Evolutionary conservation across 2,113 vertebrate species (phyloP).

Genomic region (Gallinago paraguaiae): DNA sequence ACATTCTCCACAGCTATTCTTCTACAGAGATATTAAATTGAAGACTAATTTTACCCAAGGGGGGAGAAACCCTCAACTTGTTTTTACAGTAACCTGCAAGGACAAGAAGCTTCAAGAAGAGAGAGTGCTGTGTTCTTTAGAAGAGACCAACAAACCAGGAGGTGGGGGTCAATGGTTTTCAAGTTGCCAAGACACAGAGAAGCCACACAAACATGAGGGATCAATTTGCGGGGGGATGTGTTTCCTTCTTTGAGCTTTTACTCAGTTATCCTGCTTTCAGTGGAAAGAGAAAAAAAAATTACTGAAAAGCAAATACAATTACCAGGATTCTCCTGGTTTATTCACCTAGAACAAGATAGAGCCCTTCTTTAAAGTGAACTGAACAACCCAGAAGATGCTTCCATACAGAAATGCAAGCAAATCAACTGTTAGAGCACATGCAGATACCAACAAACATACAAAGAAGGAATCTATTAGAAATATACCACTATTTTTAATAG

Average conservation of each 20-base stretch:
- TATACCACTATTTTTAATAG: neutral
- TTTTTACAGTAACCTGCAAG: neutral
- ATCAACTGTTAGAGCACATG: neutral
- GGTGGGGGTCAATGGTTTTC: neutral
- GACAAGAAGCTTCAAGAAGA: neutral
- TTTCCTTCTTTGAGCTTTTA: neutral
- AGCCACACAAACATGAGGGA: neutral
- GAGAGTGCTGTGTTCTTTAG: neutral
- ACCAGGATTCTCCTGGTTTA: neutral
- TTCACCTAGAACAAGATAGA: neutral
- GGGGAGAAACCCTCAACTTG: neutral
- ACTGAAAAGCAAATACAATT: neutral
- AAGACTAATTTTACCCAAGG: neutral
- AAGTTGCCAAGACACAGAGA: neutral
- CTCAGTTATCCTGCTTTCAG: neutral
- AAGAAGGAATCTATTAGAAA: neutral
- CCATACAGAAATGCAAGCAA: neutral
- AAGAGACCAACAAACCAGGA: neutral
- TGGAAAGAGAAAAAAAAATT: neutral
- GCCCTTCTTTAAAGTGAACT: neutral
- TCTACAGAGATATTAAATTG: conserved; percentile 17
- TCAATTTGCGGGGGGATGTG: accelerated
- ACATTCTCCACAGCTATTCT: neutral
- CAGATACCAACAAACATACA: neutral
- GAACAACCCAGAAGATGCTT: neutral